Percentiles rank a stretch among this genome's conserved stretches.
Evolutionary conservation across 92 coral and sea anemone genomes (phyloP).

Genomic region (Phymanthus crucifer): DNA sequence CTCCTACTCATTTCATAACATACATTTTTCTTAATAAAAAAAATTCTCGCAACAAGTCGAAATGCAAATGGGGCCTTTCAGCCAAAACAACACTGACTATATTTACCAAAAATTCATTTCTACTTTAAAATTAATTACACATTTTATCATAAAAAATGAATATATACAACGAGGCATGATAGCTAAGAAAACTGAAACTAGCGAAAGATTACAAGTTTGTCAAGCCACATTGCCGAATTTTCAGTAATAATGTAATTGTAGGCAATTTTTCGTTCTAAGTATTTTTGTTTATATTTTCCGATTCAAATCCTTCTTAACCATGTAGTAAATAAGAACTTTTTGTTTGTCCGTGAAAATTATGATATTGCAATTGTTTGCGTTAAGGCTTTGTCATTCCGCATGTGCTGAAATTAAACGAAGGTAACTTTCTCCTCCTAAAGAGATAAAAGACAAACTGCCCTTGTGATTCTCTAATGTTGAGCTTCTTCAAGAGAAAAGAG

Average conservation of each 20-base stretch:
- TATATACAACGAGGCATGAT: too few species aligned
- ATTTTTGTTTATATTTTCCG: not conserved
- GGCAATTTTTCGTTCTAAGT: not conserved
- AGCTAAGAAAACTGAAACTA: too few species aligned
- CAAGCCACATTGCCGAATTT: not conserved
- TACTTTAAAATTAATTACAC: too few species aligned
- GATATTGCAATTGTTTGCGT: conserved; percentile 51
- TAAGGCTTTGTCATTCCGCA: conserved; percentile 58
- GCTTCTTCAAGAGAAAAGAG: not conserved
- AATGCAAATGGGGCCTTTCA: too few species aligned
- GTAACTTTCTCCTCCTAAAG: not conserved
- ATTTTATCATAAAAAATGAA: too few species aligned
- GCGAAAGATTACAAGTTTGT: too few species aligned
- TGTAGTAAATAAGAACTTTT: conserved; percentile 37
- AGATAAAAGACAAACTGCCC: not conserved
- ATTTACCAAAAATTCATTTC: too few species aligned
- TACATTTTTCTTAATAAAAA: not conserved
- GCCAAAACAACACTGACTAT: too few species aligned
- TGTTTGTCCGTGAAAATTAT: conserved; percentile 41
- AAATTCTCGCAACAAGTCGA: too few species aligned
- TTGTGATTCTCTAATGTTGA: not conserved
- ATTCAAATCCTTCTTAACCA: not conserved
- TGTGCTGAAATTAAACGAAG: conserved; percentile 36
- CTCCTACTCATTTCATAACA: not conserved
- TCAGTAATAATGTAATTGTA: not conserved